Conservation (phyloP, 1,140 invertebrate genomes). For the Psilanteris sp. region DNA sequence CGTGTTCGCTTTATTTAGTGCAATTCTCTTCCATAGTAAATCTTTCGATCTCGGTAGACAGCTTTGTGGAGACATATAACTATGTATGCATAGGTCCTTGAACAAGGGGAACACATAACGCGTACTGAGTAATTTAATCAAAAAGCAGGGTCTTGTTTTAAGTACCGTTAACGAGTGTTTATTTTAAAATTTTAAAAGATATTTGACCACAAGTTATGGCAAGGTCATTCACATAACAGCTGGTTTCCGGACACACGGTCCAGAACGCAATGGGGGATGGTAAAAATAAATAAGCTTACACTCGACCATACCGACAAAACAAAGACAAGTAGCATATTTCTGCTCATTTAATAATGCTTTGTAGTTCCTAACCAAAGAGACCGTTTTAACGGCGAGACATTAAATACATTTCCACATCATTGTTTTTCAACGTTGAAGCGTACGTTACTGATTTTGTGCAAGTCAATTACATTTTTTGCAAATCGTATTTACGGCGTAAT, state of each 20-base stretch:
- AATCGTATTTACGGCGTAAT: too few species aligned
- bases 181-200: slow-evolving; percentile 71
- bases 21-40: slow-evolving; percentile 9
- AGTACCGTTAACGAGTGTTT: slow-evolving; percentile 74
- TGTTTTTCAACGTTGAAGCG: slow-evolving; percentile 2
- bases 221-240: slow-evolving; percentile 39
- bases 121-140: slow-evolving; percentile 66
- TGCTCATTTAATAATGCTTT: slow-evolving; percentile 63
- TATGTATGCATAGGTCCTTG: slow-evolving; percentile 13
- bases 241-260: slow-evolving; percentile 6
- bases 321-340: slow-evolving; percentile 26
- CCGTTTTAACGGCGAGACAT: slow-evolving; percentile 15
- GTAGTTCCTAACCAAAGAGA: slow-evolving; percentile 8
- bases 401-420: slow-evolving; percentile 10
- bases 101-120: slow-evolving; percentile 5
- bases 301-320: slow-evolving; percentile 21
- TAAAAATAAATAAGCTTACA: slow-evolving; percentile 68
- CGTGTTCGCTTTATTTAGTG: slow-evolving; percentile 8
- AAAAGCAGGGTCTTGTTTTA: slow-evolving; percentile 69
- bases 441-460: slow-evolving; percentile 22
- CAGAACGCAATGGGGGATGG: slow-evolving; percentile 31
- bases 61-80: slow-evolving; percentile 18
- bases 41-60: slow-evolving; percentile 20
- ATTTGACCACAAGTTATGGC: slow-evolving; percentile 69
- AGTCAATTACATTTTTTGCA: slow-evolving; percentile 39